phyloP scores from a whole-genome alignment of 64 coral and sea anemone genomes.

The Montipora foliosa region DNA sequence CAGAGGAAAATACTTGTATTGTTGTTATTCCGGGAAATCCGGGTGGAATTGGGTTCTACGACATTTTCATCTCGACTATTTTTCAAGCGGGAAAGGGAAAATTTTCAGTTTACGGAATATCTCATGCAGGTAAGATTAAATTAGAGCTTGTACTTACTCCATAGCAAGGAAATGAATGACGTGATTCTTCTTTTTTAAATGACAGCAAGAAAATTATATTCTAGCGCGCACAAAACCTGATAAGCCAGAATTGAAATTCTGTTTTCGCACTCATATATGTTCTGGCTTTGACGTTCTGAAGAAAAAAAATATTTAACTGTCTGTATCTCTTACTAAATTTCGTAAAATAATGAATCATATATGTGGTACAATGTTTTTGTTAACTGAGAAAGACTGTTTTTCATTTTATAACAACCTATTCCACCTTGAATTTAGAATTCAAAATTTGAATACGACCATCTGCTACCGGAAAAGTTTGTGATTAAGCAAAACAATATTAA shows the following conservation, averaged over 20 bases:
- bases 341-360: too few relatives aligned
- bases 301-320: too few relatives aligned
- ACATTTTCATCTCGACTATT: conserved; percentile 63
- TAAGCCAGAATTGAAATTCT: background rate
- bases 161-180: background rate
- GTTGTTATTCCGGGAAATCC: conserved; percentile 68
- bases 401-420: background rate
- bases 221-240: background rate
- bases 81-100: conserved; percentile 69
- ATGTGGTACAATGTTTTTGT: background rate
- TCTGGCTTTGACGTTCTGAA: too few relatives aligned
- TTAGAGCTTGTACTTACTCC: background rate
- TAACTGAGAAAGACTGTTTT: background rate
- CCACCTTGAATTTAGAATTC: background rate
- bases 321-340: too few relatives aligned
- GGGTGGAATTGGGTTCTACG: conserved; percentile 59
- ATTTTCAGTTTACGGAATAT: conserved; percentile 63
- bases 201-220: background rate
- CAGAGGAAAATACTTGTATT: conserved; percentile 48
- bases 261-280: background rate
- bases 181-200: background rate
- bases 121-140: conserved; percentile 51
- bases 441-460: background rate
- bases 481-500: background rate
- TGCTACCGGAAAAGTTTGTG: background rate